Evolutionary conservation across 2,797 vertebrate genomes (phyloP).

Genomic region (Masticophis lateralis): DNA sequence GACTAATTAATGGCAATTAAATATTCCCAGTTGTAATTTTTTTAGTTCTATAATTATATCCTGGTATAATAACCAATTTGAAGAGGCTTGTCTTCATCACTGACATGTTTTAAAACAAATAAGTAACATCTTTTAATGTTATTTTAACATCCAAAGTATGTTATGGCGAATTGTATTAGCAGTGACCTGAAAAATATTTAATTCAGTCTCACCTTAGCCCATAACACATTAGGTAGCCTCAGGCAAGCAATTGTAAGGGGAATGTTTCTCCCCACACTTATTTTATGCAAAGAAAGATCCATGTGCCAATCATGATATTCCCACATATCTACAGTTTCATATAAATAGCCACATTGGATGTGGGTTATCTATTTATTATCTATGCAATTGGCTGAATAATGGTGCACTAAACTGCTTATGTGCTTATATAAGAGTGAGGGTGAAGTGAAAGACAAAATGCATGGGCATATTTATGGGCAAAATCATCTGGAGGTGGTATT

Average conservation of each 20-base stretch:
- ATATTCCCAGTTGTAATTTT: constrained; percentile 14
- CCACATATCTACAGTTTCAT: neutral
- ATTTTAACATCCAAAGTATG: neutral
- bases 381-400: neutral
- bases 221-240: neutral
- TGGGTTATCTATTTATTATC: neutral
- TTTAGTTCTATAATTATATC: constrained; percentile 27
- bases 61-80: constrained; percentile 29
- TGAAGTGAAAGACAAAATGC: neutral
- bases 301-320: neutral
- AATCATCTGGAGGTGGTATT: neutral
- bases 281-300: neutral
- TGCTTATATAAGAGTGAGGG: neutral
- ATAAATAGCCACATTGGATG: neutral
- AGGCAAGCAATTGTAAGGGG: neutral
- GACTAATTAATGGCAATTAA: constrained; percentile 47
- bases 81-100: neutral
- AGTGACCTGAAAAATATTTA: neutral
- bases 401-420: neutral
- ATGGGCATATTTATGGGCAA: neutral
- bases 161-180: neutral
- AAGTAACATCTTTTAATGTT: neutral
- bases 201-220: neutral
- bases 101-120: neutral
- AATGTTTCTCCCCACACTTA: neutral